A percentile compares a stretch with the other conserved stretches of the same genome.
phyloP scores from a whole-genome alignment of 2,888 invertebrate genomes.

The Cryptocephalus moraei region DNA sequence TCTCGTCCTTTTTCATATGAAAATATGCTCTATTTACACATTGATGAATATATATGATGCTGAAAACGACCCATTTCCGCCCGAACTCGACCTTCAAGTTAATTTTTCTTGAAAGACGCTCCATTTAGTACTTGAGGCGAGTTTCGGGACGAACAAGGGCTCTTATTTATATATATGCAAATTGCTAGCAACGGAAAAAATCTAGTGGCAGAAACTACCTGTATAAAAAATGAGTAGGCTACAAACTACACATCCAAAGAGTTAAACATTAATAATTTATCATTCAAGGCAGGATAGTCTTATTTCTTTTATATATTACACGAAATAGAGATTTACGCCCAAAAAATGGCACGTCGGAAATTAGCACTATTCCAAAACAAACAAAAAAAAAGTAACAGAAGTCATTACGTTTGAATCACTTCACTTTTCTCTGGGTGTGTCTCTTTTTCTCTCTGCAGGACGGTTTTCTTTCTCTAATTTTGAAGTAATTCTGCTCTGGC shows the following conservation, averaged over 20 bases:
- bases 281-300: constrained; percentile 35
- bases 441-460: no score
- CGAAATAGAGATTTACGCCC: constrained; percentile 22
- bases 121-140: no score
- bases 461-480: constrained; percentile 5
- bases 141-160: neutral
- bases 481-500: constrained; percentile 25
- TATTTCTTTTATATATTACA: constrained; percentile 20
- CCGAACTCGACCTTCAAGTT: no score
- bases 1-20: constrained; percentile 31
- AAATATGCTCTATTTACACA: constrained; percentile 36
- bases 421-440: constrained; percentile 21
- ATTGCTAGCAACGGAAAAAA: constrained; percentile 29
- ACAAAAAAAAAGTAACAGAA: neutral
- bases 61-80: no score
- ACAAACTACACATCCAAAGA: constrained; percentile 35
- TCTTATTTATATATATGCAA: constrained; percentile 2
- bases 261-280: constrained; percentile 14
- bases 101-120: no score
- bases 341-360: constrained; percentile 27
- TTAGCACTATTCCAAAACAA: constrained; percentile 19
- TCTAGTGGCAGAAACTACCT: constrained; percentile 31
- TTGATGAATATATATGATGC: constrained; percentile 17
- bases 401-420: constrained; percentile 23
- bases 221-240: constrained; percentile 39